phyloP scores from a whole-genome alignment of 2,888 invertebrate species.

The Rhamphomyia laevipes region DNA sequence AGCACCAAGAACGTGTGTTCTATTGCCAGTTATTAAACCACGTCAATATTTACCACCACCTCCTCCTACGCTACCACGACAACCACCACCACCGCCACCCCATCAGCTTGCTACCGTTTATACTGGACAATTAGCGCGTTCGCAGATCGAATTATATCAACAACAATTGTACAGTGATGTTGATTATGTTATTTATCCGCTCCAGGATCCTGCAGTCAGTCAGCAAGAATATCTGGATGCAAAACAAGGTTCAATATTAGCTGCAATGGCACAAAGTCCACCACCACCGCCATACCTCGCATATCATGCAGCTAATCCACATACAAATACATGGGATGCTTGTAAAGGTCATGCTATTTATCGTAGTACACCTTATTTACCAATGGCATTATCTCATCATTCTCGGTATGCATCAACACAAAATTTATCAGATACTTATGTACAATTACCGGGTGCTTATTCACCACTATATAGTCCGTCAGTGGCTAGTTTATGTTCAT shows the following conservation, averaged over 20 bases:
- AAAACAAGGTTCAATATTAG: conserved; percentile 54
- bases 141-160: conserved; percentile 76
- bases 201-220: conserved; percentile 79
- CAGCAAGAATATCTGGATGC: conserved; percentile 86
- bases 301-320: conserved; percentile 36
- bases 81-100: conserved; percentile 49
- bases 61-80: conserved; percentile 51
- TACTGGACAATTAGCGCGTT: conserved; percentile 54
- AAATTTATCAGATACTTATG: conserved; percentile 64
- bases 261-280: conserved; percentile 51
- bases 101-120: conserved; percentile 62
- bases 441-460: conserved; percentile 49
- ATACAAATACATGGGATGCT: conserved; percentile 30
- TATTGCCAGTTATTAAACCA: conserved; percentile 51
- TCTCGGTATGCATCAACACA: conserved; percentile 70
- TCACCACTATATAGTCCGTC: conserved; percentile 54
- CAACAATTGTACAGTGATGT: conserved; percentile 84
- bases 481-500: conserved; percentile 50
- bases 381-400: conserved; percentile 51
- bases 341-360: conserved; percentile 64
- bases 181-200: conserved; percentile 82
- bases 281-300: conserved; percentile 45
- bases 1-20: conserved; percentile 41
- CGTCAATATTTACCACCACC: conserved; percentile 51
- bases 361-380: conserved; percentile 69